Base-by-base conservation (phyloP, 1,140 invertebrate genomes). In the Paraescarpia echinospica region DNA sequence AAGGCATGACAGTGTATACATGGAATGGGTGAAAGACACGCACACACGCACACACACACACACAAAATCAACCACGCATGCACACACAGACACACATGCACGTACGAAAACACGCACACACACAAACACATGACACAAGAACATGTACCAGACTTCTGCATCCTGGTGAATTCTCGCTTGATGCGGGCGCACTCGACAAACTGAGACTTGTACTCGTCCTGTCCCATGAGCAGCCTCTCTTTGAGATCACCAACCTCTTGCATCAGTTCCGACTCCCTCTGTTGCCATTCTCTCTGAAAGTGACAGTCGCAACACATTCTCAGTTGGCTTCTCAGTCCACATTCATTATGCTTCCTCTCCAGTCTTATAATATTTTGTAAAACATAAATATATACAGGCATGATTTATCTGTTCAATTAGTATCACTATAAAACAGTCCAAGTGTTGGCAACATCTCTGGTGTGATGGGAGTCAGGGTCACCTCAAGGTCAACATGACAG, bases 141-240 rank as follows among this genome's bases (percentile, higher is more conserved):
- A 27, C 22, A 48, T 18, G 9, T 34, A 89, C 88, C 59, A 5
- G 51, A 34, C 2, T 89, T 77, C n/a, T 34, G 33, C 31, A 33
- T 34, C 59, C 48, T 92, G 34, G 9, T 92, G 31, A 94, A 93
- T 89, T 93, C 41, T 9, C 33, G 33, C 41, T 93, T 51, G 35
- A 93, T 91, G 1, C 51, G 31, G 34, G 92, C 31, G 91, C 92
- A 93, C 51, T 93, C 92, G 35, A 93, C 35, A 89, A 92, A 92
- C 89, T 93, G 92, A 31, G 91, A 89, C 91, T 92, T 93, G 92
- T 93, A 94, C 33, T 93, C 91, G 22, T 94, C 93, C 89, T 91
- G 90, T 9, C 92, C 93, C 93, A 94, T 93, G 9, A 34, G 33
- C 35, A 94, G 91, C 33, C 93, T 51, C 34, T 93, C 93, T 89